These are phyloP conservation scores for Ischnus inquisitorius DNA, from an alignment of 2,888 invertebrate genomes.

Conservation along the genomic window DNA sequence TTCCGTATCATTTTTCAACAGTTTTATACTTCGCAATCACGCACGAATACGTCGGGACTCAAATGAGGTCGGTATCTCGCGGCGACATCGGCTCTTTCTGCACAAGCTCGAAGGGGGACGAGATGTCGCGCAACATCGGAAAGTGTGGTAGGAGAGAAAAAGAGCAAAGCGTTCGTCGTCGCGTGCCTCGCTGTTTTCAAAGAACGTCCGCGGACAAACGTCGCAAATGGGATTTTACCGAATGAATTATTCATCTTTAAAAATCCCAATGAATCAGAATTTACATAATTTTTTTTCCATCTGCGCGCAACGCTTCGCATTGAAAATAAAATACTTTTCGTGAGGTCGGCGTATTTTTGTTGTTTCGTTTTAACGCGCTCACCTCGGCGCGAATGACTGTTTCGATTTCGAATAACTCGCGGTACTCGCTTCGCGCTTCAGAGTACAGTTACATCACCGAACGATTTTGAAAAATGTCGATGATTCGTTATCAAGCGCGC, in stretches of 20 bases:
- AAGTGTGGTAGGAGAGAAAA: not conserved
- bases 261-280: not conserved
- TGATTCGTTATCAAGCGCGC: constrained; percentile 75
- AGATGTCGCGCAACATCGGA: constrained; percentile 26
- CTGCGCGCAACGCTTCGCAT: not conserved
- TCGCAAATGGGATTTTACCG: not conserved
- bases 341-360: not conserved
- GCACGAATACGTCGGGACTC: constrained; percentile 73
- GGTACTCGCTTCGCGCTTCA: not conserved
- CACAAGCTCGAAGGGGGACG: constrained; percentile 24
- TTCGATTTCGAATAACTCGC: constrained; percentile 25
- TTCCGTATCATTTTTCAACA: constrained; percentile 81
- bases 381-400: not conserved
- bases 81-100: constrained; percentile 58
- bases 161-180: constrained; percentile 26
- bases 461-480: constrained; percentile 76
- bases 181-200: constrained; percentile 14
- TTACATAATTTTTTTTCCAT: not conserved
- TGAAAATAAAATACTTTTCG: not conserved
- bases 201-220: not conserved
- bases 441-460: constrained; percentile 40
- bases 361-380: not conserved
- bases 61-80: constrained; percentile 79
- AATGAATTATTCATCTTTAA: not conserved
- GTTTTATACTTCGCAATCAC: constrained; percentile 77